Evolutionary conservation across 2,888 invertebrate genomes (phyloP).

Genomic region (Cheilosia pagana): DNA sequence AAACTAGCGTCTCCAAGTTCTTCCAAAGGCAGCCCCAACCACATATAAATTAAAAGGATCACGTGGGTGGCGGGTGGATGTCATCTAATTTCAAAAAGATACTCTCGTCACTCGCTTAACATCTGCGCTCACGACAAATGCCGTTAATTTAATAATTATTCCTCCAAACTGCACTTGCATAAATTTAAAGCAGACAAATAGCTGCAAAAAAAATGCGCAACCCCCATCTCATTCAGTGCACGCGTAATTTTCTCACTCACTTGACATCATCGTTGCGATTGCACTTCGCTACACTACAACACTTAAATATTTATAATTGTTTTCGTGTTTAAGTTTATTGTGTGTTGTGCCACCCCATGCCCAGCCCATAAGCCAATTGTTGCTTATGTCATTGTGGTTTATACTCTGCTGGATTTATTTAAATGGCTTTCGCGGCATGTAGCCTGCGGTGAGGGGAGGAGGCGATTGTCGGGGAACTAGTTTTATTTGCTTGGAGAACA

Average conservation of each 20-base stretch:
- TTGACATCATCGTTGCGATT: conserved; percentile 20
- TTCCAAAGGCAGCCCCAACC: conserved; percentile 9
- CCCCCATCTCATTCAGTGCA: background rate
- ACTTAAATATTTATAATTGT: conserved; percentile 4
- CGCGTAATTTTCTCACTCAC: background rate
- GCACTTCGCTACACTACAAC: conserved; percentile 17
- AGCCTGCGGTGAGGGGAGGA: background rate
- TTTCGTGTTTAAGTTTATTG: background rate
- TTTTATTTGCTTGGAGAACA: background rate
- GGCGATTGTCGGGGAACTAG: background rate
- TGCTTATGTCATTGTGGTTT: conserved; percentile 42
- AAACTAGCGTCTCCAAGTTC: background rate
- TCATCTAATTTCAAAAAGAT: background rate
- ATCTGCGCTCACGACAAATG: background rate
- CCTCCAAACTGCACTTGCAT: conserved; percentile 10
- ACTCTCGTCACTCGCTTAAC: background rate
- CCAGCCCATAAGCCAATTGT: conserved; percentile 25
- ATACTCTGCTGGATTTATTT: conserved; percentile 6
- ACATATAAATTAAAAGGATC: conserved; percentile 10
- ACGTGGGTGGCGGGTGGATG: background rate
- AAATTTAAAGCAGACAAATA: background rate
- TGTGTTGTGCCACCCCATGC: background rate
- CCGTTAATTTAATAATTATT: conserved; percentile 35
- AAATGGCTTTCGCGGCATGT: conserved; percentile 21
- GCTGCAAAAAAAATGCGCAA: background rate